Base-by-base conservation (phyloP, 2,888 invertebrate species). In the Xiphydria camelus region DNA sequence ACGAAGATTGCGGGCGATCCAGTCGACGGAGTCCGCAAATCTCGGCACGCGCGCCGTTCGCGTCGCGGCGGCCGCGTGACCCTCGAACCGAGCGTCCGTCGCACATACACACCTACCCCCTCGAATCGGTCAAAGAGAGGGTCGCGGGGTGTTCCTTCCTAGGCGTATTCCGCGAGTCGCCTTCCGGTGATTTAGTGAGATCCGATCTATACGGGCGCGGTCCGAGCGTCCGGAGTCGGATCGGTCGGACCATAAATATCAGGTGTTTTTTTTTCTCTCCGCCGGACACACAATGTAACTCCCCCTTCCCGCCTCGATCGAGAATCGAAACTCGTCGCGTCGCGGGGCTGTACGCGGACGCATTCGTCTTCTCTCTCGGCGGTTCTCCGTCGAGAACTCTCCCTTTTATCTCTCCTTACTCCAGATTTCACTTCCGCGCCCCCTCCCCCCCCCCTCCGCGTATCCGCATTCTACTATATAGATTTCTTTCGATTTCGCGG, bases 221-320 rank as follows among this genome's bases (percentile, higher is more conserved):
- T 51, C 49, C 51, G 49, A 58, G 51, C 29, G 53, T 47, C 53
- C 55, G 49, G 57, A 49, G 55, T 57, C 61, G 61, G 61, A 68
- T 68, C 68, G 67, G 60, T 54, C 54, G 53, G 59, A 62, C 63
- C 61, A 68, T 68, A 68, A 68, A 68, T 68, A 68, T 66, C 15
- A 15, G 56, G 61, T 56, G 56, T 55, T 57, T 53, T 57, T 59
- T 45, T 39, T 19, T 48, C 44, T 22, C 7, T 31, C 32, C 21
- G n/a, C 9, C 14, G 17, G 18, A 21, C 15, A 37, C 36, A 53
- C 46, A 44, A 53, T 36, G 44, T 47, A 37, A 53, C 50, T 45
- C 51, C 42, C 51, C n/a, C n/a, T n/a, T n/a, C n/a, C n/a, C n/a
- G n/a, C n/a, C n/a, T n/a, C n/a, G n/a, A n/a, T n/a, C n/a, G n/a